phyloP scores from a whole-genome alignment of 1,140 invertebrate species.

The Helicoverpa zea region DNA sequence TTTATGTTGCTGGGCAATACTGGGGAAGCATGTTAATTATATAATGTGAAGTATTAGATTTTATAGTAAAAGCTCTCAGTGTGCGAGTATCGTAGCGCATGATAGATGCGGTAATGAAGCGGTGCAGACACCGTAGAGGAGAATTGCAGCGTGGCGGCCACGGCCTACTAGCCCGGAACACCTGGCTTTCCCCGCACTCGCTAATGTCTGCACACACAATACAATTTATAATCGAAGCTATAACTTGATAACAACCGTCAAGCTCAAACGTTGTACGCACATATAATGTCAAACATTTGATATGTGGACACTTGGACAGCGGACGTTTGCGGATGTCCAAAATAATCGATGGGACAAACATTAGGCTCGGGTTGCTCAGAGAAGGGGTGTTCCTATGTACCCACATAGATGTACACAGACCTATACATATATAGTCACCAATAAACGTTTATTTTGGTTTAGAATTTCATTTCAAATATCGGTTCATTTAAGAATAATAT shows the following conservation, averaged over 20 bases:
- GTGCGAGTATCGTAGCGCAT: conserved; percentile 40
- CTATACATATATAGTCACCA: too few relatives aligned
- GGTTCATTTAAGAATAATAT: too few relatives aligned
- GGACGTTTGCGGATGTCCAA: conserved; percentile 59
- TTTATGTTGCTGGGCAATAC: neutral
- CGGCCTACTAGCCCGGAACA: conserved; percentile 76
- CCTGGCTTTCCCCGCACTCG: conserved; percentile 73
- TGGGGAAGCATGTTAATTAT: neutral
- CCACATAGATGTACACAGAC: too few relatives aligned
- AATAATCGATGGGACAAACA: conserved; percentile 61
- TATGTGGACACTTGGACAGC: conserved; percentile 41
- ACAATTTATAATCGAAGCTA: neutral
- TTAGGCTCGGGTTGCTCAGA: conserved; percentile 41
- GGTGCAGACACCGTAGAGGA: conserved; percentile 70
- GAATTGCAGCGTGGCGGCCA: conserved; percentile 71
- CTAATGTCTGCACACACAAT: conserved; percentile 23
- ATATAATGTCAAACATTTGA: conserved; percentile 41
- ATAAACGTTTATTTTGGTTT: too few relatives aligned
- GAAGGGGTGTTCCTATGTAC: neutral
- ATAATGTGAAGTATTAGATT: neutral
- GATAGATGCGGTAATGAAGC: conserved; percentile 68
- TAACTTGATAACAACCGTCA: neutral
- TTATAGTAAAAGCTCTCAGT: conserved; percentile 31
- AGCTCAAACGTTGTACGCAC: neutral
- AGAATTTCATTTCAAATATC: too few relatives aligned